A percentile compares a stretch with the other conserved stretches of the same genome.
These are phyloP conservation scores for Armadillidium nasatum DNA, from an alignment of 1,140 invertebrate species.

Conservation along the genomic window DNA sequence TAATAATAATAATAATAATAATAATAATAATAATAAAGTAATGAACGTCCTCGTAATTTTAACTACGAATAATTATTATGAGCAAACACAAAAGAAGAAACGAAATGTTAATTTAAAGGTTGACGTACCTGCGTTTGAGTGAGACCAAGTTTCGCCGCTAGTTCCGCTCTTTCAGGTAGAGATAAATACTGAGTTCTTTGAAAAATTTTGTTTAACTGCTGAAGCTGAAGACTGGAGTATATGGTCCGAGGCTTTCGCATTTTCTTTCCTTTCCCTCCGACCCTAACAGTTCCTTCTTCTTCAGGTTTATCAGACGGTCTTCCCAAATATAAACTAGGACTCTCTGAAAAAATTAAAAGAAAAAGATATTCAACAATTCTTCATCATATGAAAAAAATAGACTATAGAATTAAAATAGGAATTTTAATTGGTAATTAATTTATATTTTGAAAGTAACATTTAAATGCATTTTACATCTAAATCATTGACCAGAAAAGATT, in stretches of 20 bases:
- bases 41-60: no score
- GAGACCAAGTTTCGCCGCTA: conserved; percentile 93
- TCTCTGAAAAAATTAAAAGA: background rate
- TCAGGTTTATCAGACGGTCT: conserved; percentile 26
- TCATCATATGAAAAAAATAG: background rate
- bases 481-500: no score
- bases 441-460: no score
- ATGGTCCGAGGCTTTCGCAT: conserved; percentile 98
- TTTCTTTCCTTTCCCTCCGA: conserved; percentile 95
- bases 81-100: no score
- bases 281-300: conserved; percentile 49
- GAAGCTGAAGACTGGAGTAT: conserved; percentile 94
- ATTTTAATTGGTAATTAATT: no score
- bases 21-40: no score
- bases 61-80: no score
- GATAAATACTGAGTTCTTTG: conserved; percentile 97
- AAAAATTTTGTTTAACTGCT: conserved; percentile 72
- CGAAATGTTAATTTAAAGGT: no score
- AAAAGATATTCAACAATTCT: background rate
- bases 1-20: no score
- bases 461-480: no score
- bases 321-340: background rate
- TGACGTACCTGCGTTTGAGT: conserved; percentile 94
- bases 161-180: conserved; percentile 91
- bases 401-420: no score